Conservation (phyloP, 2,888 invertebrate genomes). For the Apamea sordens region DNA sequence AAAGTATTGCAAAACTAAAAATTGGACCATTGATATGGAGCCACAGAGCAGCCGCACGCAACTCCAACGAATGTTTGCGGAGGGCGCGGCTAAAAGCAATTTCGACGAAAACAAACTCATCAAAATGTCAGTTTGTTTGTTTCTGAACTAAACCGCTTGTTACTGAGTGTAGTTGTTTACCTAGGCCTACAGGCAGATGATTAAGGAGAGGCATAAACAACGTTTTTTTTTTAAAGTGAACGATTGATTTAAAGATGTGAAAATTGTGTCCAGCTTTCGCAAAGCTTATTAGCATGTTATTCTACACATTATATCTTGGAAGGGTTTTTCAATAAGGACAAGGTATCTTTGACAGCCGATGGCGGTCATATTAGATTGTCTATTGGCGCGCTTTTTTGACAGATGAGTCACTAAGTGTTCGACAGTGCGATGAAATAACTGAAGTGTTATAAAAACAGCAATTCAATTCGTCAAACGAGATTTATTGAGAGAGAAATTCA, state of each 20-base stretch:
- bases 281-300: background rate
- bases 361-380: no score
- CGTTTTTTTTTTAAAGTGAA: background rate
- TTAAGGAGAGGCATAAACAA: conserved; percentile 5
- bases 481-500: background rate
- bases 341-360: background rate
- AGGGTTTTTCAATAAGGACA: background rate
- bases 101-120: conserved; percentile 61
- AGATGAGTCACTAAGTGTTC: no score
- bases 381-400: no score
- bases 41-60: conserved; percentile 16
- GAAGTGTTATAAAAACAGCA: no score
- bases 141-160: conserved; percentile 54
- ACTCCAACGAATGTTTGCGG: conserved; percentile 46
- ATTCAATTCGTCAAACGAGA: no score
- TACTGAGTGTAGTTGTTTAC: conserved; percentile 42
- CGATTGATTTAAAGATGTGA: background rate
- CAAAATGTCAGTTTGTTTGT: conserved; percentile 61
- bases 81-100: conserved; percentile 58
- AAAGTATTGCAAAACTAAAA: conserved; percentile 37
- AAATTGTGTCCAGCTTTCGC: background rate
- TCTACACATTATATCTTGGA: background rate
- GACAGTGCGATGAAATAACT: no score
- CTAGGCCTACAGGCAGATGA: conserved; percentile 16
- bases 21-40: conserved; percentile 23